Conservation (phyloP, 2,888 invertebrate genomes). For the Xestobium rufovillosum region DNA sequence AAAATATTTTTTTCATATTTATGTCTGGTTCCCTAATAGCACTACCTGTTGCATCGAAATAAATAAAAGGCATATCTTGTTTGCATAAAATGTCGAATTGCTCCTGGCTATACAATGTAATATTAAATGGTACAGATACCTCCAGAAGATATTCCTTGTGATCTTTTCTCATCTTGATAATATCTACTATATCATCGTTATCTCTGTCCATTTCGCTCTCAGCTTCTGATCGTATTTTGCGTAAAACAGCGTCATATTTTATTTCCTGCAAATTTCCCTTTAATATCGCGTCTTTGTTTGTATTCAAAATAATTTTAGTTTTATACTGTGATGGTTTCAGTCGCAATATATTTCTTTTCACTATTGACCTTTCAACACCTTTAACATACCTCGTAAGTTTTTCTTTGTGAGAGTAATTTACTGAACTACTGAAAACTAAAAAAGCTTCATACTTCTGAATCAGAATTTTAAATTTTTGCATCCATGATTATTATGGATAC, state of each 20-base stretch:
- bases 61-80: slow-evolving; percentile 2
- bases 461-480: slow-evolving; percentile 3
- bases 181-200: slow-evolving; percentile 5
- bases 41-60: slow-evolving; percentile 13
- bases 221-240: slow-evolving; percentile 5
- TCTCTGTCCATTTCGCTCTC: not conserved
- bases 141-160: slow-evolving; percentile 10
- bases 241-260: slow-evolving; percentile 6
- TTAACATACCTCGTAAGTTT: slow-evolving; percentile 2
- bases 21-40: slow-evolving; percentile 5
- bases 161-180: slow-evolving; percentile 9
- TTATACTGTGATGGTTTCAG: not conserved
- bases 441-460: not conserved
- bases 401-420: slow-evolving; percentile 3
- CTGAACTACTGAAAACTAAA: not conserved
- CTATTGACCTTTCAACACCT: not conserved
- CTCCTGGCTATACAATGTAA: slow-evolving; percentile 8
- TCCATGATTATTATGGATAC: slow-evolving; percentile 1
- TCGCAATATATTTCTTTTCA: not conserved
- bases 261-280: slow-evolving; percentile 6
- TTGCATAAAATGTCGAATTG: slow-evolving; percentile 5
- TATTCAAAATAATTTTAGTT: not conserved
- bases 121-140: slow-evolving; percentile 11
- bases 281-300: not conserved
- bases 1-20: not conserved